Conservation (phyloP, 2,888 invertebrate species). For the Athetis lepigone region DNA sequence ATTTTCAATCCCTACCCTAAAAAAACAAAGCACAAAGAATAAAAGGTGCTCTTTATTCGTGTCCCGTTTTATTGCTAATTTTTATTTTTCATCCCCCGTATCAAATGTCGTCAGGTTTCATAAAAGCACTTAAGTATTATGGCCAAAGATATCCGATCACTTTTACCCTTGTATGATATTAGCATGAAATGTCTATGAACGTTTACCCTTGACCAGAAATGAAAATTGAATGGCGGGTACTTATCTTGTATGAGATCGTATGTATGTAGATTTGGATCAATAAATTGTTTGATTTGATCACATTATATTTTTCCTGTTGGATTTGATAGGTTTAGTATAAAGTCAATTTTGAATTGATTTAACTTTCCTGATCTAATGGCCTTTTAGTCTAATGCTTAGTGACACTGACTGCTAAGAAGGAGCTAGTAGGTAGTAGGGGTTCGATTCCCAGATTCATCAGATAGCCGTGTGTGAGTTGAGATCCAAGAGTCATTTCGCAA, state of each 20-base stretch:
- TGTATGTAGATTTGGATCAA: constrained; percentile 38
- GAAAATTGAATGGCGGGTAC: constrained; percentile 58
- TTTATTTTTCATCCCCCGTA: constrained; percentile 59
- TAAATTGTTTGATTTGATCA: constrained; percentile 24
- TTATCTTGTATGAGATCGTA: constrained; percentile 46
- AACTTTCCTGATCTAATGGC: too few species aligned
- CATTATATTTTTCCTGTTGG: neutral
- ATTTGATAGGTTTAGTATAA: neutral
- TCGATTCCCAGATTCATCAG: too few species aligned
- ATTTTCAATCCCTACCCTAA: neutral
- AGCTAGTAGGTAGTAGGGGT: too few species aligned
- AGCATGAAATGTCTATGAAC: constrained; percentile 65
- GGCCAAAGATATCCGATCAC: constrained; percentile 60
- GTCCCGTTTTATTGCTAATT: constrained; percentile 63
- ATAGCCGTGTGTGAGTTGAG: too few species aligned
- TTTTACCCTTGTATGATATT: constrained; percentile 62
- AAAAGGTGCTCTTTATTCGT: constrained; percentile 54
- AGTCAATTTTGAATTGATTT: too few species aligned
- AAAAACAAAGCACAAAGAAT: constrained; percentile 8
- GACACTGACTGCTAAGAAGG: too few species aligned
- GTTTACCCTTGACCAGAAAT: constrained; percentile 61
- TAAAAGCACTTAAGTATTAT: constrained; percentile 64
- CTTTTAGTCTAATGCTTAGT: too few species aligned
- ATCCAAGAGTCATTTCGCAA: too few species aligned
- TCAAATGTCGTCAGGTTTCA: constrained; percentile 64